Evolutionary conservation across 2,888 invertebrate genomes (phyloP), one percentile per base, ranked within the genome.

Genomic region (Drosophila affinis): DNA sequence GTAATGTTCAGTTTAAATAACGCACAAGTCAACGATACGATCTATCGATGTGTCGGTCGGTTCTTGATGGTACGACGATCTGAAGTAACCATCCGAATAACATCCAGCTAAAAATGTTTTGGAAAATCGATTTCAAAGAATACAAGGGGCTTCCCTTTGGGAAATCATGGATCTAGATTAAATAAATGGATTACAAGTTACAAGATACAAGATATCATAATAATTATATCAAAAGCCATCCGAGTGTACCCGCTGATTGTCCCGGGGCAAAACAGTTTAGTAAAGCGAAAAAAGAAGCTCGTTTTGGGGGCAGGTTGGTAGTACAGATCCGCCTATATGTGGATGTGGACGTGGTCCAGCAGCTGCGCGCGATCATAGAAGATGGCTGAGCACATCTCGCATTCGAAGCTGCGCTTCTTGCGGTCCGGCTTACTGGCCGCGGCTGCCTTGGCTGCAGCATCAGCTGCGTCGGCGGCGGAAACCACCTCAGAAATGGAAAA

Each of bases 381-480:
- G 79, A 95, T 94, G 54, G 95, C 94, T 61, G 95, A 94, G 91
- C 97, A 97, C 96, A 97, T 96, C 91, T 96, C 96, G 90, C 97
- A 97, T 78, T 95, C 95, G 92, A 94, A 96, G 49, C 95, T 95
- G 76, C 91, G 90, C 9, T 81, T 79, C n/a, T 87, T 80, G 3
- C 81, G 85, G 21, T 81, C 78, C 27, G 75, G 51, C 48, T 73
- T 89, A 10, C 79, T 76, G 29, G 85, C 80, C 0, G 81, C 79
- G 4, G 75, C 79, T 9, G 78, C 75, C 51, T 80, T 74, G 46
- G 90, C 82, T 0, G 81, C 83, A n/a, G 81, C 81, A 53, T 84
- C 84, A 5, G 80, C 79, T 0, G 88, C 79, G 60, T 85, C 88
- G 0, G 88, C 83, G 10, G 87, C 83, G 4, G 88, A 83, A 0